Evolutionary conservation across 2,113 vertebrate genomes (phyloP), one percentile per base, ranked within the genome.

Genomic region (Heterotilapia buettikoferi): DNA sequence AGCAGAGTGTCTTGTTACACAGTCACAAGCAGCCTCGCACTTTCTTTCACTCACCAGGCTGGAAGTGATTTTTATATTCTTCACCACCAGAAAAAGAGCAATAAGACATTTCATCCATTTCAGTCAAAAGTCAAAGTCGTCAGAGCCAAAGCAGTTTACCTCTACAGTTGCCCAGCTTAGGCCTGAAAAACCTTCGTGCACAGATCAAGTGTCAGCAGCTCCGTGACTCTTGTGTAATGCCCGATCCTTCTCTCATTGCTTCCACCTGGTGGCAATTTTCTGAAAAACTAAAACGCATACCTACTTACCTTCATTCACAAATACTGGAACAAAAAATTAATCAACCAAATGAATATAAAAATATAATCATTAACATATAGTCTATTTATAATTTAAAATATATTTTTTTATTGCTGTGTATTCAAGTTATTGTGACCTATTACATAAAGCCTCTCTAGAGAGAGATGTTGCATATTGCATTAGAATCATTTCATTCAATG

Each of bases 21-120:
- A 6, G 18, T 5, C 14, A 56, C 61, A 14, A 2, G 36, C 8
- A 63, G 14, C 61, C 43, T 78, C 3, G 14, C 26, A 45, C 33
- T 54, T 84, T 71, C 18, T 53, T 18, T 24, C 13, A 84, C 93
- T 94, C 84, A 94, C 93, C 90, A 19, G 92, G 84, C 52, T 93
- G 86, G 84, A 94, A 93, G 26, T 90, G 91, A 83, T 90, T 86
- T 36, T 87, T 94, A n/a, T 90, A 94, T 84, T 87, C 83, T 50
- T 94, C 93, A 31, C 93, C 91, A 18, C 87, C 89, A 86, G 90
- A 91, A 83, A 94, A 95, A 45, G 83, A 90, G 68, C 93, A 94
- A 53, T 92, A 92, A 3, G 88, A 91, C 90, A 94, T 92, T 31
- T 94, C 90, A 38, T 92, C 89, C 85, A 92, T 91, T 53, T 73